Evolutionary conservation across 2,113 vertebrate species (phyloP).

Genomic region (Columba janthina): DNA sequence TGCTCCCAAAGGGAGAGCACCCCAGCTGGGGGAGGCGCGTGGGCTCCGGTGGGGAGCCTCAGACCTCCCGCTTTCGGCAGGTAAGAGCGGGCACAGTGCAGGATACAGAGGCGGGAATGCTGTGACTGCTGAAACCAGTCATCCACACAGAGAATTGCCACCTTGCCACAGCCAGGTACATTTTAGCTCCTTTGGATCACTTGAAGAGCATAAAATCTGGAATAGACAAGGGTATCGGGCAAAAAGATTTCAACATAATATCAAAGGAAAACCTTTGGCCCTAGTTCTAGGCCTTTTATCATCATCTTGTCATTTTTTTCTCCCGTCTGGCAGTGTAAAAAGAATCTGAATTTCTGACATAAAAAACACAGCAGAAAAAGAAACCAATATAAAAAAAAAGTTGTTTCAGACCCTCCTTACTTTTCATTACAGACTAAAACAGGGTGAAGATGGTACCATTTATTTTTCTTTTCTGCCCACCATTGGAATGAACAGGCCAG

Average conservation of each 20-base stretch:
- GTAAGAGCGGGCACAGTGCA: accelerated
- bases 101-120: neutral
- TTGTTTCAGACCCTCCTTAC: neutral
- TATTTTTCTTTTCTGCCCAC: neutral
- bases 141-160: accelerated
- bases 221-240: neutral
- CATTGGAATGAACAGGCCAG: neutral
- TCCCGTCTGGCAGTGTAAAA: neutral
- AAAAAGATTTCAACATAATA: neutral
- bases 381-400: neutral
- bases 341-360: neutral
- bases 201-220: neutral
- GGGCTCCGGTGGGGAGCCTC: neutral
- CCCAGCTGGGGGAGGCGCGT: neutral
- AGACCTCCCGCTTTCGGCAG: neutral
- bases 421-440: neutral
- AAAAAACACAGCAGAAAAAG: neutral
- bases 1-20: neutral
- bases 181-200: neutral
- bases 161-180: neutral
- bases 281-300: neutral
- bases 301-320: neutral
- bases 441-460: neutral
- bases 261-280: neutral
- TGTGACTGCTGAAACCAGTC: neutral